Conservation (phyloP, 1,140 invertebrate genomes). For the Uloborus diversus region DNA sequence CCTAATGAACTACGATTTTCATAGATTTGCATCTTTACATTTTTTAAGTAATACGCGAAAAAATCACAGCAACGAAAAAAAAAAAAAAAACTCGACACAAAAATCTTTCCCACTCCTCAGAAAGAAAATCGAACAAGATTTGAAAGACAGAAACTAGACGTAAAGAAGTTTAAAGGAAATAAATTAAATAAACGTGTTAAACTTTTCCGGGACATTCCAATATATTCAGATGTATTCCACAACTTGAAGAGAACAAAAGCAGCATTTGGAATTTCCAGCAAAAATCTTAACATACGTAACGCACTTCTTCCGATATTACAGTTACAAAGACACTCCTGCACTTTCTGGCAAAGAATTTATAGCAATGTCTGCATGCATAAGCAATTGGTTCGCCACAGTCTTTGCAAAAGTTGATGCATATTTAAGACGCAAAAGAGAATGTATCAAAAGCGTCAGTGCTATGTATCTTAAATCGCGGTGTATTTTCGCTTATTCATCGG, state of each 20-base stretch:
- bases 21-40: too few relatives aligned
- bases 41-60: too few relatives aligned
- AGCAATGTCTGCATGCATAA: constrained; percentile 31
- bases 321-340: constrained; percentile 21
- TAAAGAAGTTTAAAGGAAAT: too few relatives aligned
- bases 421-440: constrained; percentile 6
- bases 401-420: constrained; percentile 7
- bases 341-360: constrained; percentile 9
- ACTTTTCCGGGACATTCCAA: neutral
- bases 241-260: constrained; percentile 8
- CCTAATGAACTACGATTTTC: too few relatives aligned
- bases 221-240: constrained; percentile 13
- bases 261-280: neutral
- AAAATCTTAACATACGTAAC: constrained; percentile 29
- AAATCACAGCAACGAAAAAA: too few relatives aligned
- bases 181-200: constrained; percentile 2
- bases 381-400: constrained; percentile 25
- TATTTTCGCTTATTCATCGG: constrained; percentile 27
- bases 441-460: neutral
- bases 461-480: neutral
- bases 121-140: too few relatives aligned
- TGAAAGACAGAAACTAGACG: too few relatives aligned
- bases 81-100: too few relatives aligned
- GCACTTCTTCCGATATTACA: neutral
- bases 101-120: too few relatives aligned